Percentiles rank a stretch among this genome's conserved stretches.
Conservation (phyloP, 2,113 vertebrate genomes). For the Plecturocebus donacophilus region DNA sequence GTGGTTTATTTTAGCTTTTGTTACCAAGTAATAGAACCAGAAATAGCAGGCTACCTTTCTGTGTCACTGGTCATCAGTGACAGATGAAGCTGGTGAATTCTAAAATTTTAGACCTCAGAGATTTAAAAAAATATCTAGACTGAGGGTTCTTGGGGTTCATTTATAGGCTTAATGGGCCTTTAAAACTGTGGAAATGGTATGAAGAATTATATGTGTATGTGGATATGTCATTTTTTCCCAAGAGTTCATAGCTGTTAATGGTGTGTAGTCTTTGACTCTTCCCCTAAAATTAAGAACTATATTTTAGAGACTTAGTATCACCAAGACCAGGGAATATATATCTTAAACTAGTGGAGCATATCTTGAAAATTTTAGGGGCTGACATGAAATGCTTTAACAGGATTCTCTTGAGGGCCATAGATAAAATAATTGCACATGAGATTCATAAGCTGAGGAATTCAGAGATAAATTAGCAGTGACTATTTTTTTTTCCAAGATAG, state of each 20-base stretch:
- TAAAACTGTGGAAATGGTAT: slow-evolving; percentile 27
- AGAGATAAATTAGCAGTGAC: slow-evolving; percentile 9
- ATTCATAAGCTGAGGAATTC: not conserved
- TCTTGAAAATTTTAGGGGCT: not conserved
- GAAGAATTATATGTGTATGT: not conserved
- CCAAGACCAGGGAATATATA: not conserved
- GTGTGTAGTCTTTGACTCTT: not conserved
- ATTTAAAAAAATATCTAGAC: slow-evolving; percentile 19
- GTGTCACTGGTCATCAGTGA: slow-evolving; percentile 44
- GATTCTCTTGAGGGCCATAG: not conserved
- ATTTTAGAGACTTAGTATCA: slow-evolving; percentile 22
- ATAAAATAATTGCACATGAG: slow-evolving; percentile 6
- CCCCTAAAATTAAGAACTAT: slow-evolving; percentile 16
- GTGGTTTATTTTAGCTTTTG: slow-evolving; percentile 45
- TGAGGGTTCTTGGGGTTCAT: not conserved
- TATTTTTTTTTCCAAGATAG: slow-evolving; percentile 23
- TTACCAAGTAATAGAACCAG: slow-evolving; percentile 48
- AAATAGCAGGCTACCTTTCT: slow-evolving; percentile 53
- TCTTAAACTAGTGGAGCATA: slow-evolving; percentile 37
- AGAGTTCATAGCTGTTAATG: not conserved
- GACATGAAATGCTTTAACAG: not conserved
- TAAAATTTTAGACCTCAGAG: slow-evolving; percentile 14
- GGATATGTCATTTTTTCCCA: not conserved
- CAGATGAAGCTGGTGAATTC: slow-evolving; percentile 44
- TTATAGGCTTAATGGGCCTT: not conserved